Evolutionary conservation across 2,113 vertebrate species (phyloP).

Genomic region (Pycnonotus jocosus): DNA sequence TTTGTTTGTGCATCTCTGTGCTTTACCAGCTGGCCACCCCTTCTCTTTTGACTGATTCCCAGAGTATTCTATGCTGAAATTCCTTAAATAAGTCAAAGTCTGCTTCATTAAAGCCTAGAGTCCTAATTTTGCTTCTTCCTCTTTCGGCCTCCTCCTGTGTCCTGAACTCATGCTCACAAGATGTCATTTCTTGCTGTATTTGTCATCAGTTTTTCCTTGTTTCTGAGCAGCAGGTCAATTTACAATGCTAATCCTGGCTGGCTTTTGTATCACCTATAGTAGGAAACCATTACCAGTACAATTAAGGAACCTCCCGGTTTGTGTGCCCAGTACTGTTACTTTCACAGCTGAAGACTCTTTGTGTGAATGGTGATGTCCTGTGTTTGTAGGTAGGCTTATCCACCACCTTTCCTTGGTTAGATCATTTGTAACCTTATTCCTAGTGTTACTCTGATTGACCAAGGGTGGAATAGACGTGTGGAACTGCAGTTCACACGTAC

Average conservation of each 20-base stretch:
- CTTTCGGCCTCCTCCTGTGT: background rate
- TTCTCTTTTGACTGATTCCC: background rate
- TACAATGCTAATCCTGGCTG: background rate
- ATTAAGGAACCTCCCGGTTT: background rate
- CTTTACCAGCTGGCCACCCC: background rate
- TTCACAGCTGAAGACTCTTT: background rate
- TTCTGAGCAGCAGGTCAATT: background rate
- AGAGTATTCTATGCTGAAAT: background rate
- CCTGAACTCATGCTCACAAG: background rate
- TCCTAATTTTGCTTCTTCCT: background rate
- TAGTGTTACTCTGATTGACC: background rate
- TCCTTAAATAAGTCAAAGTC: background rate
- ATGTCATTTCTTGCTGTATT: background rate
- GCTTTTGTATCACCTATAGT: background rate
- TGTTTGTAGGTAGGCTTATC: background rate
- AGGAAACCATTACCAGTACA: background rate
- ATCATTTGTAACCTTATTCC: background rate
- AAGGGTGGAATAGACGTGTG: background rate
- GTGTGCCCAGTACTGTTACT: background rate
- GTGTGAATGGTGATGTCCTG: background rate
- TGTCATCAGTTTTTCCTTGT: background rate
- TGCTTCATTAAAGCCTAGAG: background rate
- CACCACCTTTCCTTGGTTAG: background rate
- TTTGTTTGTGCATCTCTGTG: background rate
- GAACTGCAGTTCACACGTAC: accelerated